These are phyloP conservation scores for Camarhynchus parvulus DNA, from an alignment of 2,113 vertebrate species.

Conservation along the genomic window DNA sequence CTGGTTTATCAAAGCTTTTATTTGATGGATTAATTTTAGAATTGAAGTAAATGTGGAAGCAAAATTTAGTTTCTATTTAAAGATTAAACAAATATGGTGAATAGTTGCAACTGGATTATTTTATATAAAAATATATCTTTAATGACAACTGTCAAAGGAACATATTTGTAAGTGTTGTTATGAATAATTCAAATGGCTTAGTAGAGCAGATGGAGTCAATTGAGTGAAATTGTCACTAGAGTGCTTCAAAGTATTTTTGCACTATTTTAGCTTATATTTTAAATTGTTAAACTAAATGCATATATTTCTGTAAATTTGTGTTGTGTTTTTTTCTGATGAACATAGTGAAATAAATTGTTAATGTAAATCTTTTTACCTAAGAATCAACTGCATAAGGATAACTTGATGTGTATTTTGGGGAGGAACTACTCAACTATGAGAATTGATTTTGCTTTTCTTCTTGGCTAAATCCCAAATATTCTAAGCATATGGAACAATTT, in stretches of 20 bases:
- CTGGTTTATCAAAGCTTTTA: conserved; percentile 1
- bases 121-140: background rate
- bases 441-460: conserved; percentile 22
- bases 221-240: background rate
- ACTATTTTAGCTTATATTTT: background rate
- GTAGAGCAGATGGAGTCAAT: background rate
- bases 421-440: background rate
- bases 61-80: background rate
- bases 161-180: background rate
- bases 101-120: background rate
- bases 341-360: background rate
- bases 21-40: background rate
- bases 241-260: background rate
- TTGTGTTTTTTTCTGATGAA: background rate
- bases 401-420: background rate
- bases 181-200: background rate
- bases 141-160: background rate
- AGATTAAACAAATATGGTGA: background rate
- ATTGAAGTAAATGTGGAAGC: background rate
- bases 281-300: background rate
- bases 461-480: conserved; percentile 18
- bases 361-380: background rate
- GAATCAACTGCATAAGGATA: background rate
- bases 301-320: background rate
- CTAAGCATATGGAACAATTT: conserved; percentile 51